Evolutionary conservation across 1,140 invertebrate genomes (phyloP), one percentile per base, ranked within the genome.

Genomic region (Phthorimaea operculella): DNA sequence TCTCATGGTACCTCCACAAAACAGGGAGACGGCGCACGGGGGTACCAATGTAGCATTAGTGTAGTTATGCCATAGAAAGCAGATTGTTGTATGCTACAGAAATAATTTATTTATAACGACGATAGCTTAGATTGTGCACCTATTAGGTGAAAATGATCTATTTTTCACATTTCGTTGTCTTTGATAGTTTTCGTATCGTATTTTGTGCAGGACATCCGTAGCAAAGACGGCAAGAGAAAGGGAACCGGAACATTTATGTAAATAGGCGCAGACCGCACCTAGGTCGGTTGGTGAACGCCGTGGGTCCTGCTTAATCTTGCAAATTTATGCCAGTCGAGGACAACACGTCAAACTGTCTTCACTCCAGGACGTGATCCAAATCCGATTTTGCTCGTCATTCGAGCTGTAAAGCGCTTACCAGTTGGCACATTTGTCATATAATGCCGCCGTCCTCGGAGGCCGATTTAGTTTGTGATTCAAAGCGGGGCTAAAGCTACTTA

Each of bases 301-400:
- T 18, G 58, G 66, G 58, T 54, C 51, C 71, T 70, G 68, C 63
- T 78, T 80, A 79, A 76, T 78, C 72, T 77, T 79, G 77, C 75
- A 83, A 83, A 83, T 79, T 79, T 81, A 81, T 80, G 78, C 77
- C 76, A 81, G 71, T 72, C 72, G 69, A 67, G 66, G 68, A 75
- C 76, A 74, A 71, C 74, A 76, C 73, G 74, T 79, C 77, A 80
- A 74, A 77, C 74, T 72, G 75, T 77, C 78, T 79, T 78, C 74
- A 64, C 64, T 64, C 54, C 65, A 74, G 66, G 64, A 81, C 76
- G 78, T 80, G 79, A 83, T 83, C 79, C 71, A 79, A 80, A 80
- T 83, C 70, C 73, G 68, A 80, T 80, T 83, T 65, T 53, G 63
- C 52, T 62, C 69, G 71, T 74, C 77, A 76, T 78, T 75, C 66